phyloP scores from a whole-genome alignment of 2,113 vertebrate species.

The Scomber japonicus region DNA sequence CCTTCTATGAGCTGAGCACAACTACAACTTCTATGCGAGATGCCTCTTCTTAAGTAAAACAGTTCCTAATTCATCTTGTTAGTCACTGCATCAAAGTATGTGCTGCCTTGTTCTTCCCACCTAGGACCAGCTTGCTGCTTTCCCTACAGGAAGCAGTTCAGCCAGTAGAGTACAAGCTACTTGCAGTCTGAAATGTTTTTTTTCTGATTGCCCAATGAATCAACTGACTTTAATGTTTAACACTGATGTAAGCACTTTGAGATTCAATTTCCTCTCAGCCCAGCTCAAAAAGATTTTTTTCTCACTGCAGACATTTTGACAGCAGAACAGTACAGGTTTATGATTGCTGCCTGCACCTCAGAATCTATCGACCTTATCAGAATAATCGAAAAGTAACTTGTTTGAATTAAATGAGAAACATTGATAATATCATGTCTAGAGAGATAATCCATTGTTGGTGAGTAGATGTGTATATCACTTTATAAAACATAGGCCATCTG shows the following conservation, averaged over 20 bases:
- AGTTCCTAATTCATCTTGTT: neutral
- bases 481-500: neutral
- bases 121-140: neutral
- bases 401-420: neutral
- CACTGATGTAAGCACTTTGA: neutral
- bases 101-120: neutral
- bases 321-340: neutral
- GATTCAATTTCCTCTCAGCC: constrained; percentile 4
- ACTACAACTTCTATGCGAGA: neutral
- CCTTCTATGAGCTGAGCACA: neutral
- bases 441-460: neutral
- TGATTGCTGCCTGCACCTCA: neutral
- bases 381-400: neutral
- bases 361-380: neutral
- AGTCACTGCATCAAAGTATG: neutral
- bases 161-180: neutral
- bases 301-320: neutral
- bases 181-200: neutral
- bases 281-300: neutral
- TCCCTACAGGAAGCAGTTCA: neutral
- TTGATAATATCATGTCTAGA: neutral
- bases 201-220: neutral
- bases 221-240: constrained; percentile 4
- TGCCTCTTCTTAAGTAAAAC: neutral
- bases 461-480: neutral